Percentiles rank a stretch among this genome's conserved stretches.
Evolutionary conservation across 1,140 invertebrate species (phyloP).

Genomic region (Conus ventricosus): DNA sequence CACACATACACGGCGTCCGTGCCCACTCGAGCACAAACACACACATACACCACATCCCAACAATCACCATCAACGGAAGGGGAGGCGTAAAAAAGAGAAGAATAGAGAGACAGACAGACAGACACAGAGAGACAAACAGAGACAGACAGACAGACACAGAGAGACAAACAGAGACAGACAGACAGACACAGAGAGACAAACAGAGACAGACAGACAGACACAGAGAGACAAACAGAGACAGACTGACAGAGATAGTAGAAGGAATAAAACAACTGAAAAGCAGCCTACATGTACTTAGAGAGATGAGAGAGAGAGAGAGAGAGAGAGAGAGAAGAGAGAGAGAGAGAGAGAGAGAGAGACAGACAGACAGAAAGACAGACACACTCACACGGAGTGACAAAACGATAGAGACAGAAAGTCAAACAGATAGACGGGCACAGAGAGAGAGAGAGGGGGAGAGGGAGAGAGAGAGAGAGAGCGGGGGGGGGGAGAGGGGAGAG

Average conservation of each 20-base stretch:
- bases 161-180: no score
- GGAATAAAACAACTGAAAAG: no score
- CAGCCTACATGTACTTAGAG: no score
- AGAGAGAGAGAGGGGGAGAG: slow-evolving; percentile 12
- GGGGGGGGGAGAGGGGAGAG: background rate
- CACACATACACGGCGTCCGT: no score
- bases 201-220: background rate
- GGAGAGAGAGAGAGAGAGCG: slow-evolving; percentile 19
- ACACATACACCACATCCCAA: no score
- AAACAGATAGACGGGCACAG: background rate
- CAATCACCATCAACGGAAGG: background rate
- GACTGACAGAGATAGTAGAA: background rate
- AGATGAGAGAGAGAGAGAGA: no score
- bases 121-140: background rate
- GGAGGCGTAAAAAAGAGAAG: background rate
- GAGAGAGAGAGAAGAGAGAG: no score
- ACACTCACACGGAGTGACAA: background rate
- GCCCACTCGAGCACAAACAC: no score
- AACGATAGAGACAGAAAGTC: background rate
- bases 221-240: no score
- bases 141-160: background rate
- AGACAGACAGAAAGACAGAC: background rate
- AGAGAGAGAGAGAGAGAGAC: no score
- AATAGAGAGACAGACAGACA: background rate
- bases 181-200: background rate